phyloP scores from a whole-genome alignment of 1,140 invertebrate species.

The Wasmannia auropunctata region DNA sequence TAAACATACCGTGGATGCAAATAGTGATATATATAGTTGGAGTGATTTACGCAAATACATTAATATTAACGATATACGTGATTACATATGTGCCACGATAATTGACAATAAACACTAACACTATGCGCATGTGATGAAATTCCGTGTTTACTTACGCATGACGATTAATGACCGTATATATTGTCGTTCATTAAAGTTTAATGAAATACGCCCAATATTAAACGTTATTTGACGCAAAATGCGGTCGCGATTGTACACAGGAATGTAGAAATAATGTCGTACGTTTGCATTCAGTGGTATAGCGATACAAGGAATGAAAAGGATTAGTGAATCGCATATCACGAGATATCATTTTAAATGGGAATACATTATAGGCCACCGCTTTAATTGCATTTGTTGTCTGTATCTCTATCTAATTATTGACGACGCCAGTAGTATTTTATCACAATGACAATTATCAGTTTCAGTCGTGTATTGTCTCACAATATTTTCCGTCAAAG shows the following conservation, averaged over 20 bases:
- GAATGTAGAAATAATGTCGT: not conserved
- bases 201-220: slow-evolving; percentile 30
- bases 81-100: slow-evolving; percentile 15
- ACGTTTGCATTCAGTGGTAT: not conserved
- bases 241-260: not conserved
- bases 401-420: not conserved
- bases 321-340: not conserved
- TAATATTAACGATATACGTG: slow-evolving; percentile 23
- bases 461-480: not conserved
- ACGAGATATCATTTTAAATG: not conserved
- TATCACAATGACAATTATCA: not conserved
- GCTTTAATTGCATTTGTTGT: not conserved
- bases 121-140: not conserved
- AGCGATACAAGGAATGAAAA: not conserved
- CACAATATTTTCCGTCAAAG: not conserved
- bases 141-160: slow-evolving; percentile 23
- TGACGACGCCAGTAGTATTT: not conserved
- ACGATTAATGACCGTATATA: slow-evolving; percentile 15
- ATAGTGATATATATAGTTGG: not conserved
- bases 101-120: slow-evolving; percentile 38
- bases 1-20: not conserved
- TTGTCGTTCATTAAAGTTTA: slow-evolving; percentile 47
- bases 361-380: not conserved
- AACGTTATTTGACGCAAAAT: slow-evolving; percentile 33
- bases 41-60: slow-evolving; percentile 21